Evolutionary conservation across 2,888 invertebrate genomes (phyloP), one percentile per base, ranked within the genome.

Genomic region (Callyntrura sp.): DNA sequence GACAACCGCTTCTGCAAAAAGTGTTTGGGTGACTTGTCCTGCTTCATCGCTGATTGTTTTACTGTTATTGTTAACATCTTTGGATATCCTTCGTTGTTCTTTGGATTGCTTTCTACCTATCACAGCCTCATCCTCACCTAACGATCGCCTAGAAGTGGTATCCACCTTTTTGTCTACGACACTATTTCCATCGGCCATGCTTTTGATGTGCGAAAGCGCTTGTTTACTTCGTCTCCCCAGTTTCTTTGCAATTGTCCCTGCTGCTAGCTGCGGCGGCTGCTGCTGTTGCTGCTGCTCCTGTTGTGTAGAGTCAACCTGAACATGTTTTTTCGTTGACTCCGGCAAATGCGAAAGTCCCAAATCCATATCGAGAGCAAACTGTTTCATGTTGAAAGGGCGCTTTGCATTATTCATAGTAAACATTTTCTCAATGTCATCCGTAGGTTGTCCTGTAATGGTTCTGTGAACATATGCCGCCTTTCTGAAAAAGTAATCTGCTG

Each of bases 401-500:
- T 65, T 48, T 5, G 85, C 60, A 20, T 81, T 87, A 11, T 85
- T 79, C 12, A 8, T 12, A 1, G 78, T 17, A 51, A 88, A 87
- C n/a, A 83, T 28, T 23, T 79, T 60, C 2, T 90, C 88, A 55
- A 90, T 23, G 0, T 84, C 91, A 0, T 51, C 68, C 1, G 60
- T 83, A 5, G 45, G 43, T 48, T 82, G 60, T 25, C 91, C 91
- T 1, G 85, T 88, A 17, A 91, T 43, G 6, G 68, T 73, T 35
- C 85, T 35, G 20, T 91, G 88, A 17, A 88, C 28, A 51, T 82
- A 88, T 3, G 88, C 85, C 4, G 91, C 91, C 55, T 85, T 88
- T 9, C 65, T 70, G 79, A 91, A 93, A 28, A 91, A 92, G 70
- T 90, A 91, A 8, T 93, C 92, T 14, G 91, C 79, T 0, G 73